Percentiles rank a stretch among this genome's conserved stretches.
Evolutionary conservation across 2,113 vertebrate species (phyloP).

Genomic region (Malurus elegans): DNA sequence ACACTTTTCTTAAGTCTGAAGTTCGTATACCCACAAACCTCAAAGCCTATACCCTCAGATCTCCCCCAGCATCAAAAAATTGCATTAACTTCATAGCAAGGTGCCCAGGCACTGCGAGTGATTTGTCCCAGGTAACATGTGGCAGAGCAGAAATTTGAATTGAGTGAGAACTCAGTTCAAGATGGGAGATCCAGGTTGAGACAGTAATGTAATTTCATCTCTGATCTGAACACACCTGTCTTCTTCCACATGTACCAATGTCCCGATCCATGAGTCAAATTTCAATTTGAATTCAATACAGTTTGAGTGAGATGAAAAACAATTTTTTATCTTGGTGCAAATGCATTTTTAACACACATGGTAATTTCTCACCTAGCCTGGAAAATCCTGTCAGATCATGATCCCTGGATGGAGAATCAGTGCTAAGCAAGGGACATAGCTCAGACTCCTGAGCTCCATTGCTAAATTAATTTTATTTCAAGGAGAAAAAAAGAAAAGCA

Average conservation of each 20-base stretch:
- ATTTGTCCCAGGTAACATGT: neutral
- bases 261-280: neutral
- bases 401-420: neutral
- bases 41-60: neutral
- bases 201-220: neutral
- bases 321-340: neutral
- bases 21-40: neutral
- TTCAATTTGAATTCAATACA: neutral
- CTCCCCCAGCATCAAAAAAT: neutral
- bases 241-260: neutral
- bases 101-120: fast-evolving
- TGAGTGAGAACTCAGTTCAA: neutral
- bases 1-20: neutral
- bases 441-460: neutral
- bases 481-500: too few relatives aligned
- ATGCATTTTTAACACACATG: fast-evolving
- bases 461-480: neutral
- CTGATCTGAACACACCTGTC: neutral
- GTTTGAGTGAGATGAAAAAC: neutral
- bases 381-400: neutral
- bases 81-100: neutral
- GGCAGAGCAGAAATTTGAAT: neutral
- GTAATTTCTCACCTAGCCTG: neutral
- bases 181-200: neutral
- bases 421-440: neutral